Conservation (phyloP, 2,888 invertebrate species). For the Cerceris rybyensis region DNA sequence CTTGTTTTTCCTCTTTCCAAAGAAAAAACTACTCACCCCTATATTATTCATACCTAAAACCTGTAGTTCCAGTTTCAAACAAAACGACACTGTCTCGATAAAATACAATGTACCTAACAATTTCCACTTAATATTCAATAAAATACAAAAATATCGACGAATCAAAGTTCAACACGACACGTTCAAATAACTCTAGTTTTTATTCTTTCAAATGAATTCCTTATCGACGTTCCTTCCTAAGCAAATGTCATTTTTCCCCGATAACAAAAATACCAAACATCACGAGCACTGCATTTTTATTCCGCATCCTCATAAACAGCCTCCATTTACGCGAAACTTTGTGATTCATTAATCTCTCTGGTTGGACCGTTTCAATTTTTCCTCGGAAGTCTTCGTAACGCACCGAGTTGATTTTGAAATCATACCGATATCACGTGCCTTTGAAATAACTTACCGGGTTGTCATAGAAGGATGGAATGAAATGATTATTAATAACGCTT, state of each 20-base stretch:
- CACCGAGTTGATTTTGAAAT: background rate
- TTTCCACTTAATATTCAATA: no score
- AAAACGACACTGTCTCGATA: no score
- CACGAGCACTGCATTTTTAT: background rate
- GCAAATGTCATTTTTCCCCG: background rate
- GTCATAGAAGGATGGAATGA: constrained; percentile 33
- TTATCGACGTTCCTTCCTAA: background rate
- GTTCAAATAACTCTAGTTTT: background rate
- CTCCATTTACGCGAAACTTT: background rate
- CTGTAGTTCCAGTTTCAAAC: no score
- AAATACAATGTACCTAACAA: no score
- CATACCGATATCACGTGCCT: constrained; percentile 8
- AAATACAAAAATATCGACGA: no score
- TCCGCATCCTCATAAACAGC: background rate
- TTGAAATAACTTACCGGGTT: constrained; percentile 6
- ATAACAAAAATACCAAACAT: background rate
- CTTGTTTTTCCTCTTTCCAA: no score
- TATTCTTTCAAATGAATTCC: no score
- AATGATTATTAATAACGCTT: constrained; percentile 61
- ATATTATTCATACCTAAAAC: no score
- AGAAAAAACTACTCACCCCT: no score
- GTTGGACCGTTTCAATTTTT: background rate
- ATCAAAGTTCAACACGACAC: background rate
- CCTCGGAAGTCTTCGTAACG: background rate
- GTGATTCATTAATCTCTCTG: no score